phyloP scores from a whole-genome alignment of 1,140 invertebrate genomes.

The Brachionus plicatilis region DNA sequence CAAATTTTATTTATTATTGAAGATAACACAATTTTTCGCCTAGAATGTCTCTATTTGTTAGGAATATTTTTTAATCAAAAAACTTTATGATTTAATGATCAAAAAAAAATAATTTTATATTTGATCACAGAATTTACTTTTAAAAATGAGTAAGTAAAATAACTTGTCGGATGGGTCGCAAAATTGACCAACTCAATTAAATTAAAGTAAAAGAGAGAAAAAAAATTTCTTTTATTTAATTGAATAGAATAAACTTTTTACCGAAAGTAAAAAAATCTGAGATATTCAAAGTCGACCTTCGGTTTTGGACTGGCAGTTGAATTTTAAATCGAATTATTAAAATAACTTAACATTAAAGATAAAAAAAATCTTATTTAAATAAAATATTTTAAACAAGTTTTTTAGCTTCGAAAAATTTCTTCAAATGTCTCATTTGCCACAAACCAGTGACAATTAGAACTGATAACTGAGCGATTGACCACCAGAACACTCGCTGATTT shows the following conservation, averaged over 20 bases:
- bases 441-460: conserved; percentile 86
- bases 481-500: conserved; percentile 79
- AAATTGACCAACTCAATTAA: not conserved
- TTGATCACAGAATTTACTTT: too few species aligned
- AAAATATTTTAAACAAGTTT: conserved; percentile 79
- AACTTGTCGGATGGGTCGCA: too few species aligned
- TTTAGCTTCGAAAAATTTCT: conserved; percentile 99
- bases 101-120: too few species aligned
- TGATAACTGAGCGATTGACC: conserved; percentile 85
- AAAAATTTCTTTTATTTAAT: not conserved
- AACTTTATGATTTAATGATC: too few species aligned
- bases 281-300: not conserved
- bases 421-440: conserved; percentile 98
- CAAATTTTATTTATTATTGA: too few species aligned
- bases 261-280: not conserved
- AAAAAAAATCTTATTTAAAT: not conserved
- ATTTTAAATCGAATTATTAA: conserved; percentile 12
- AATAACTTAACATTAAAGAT: not conserved
- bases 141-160: too few species aligned
- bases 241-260: not conserved
- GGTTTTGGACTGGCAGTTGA: not conserved
- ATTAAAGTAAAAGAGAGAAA: not conserved
- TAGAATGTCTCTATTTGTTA: too few species aligned
- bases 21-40: too few species aligned
- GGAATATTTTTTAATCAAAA: too few species aligned